Evolutionary conservation across 2,113 vertebrate genomes (phyloP).

Genomic region (Periophthalmus modestus): DNA sequence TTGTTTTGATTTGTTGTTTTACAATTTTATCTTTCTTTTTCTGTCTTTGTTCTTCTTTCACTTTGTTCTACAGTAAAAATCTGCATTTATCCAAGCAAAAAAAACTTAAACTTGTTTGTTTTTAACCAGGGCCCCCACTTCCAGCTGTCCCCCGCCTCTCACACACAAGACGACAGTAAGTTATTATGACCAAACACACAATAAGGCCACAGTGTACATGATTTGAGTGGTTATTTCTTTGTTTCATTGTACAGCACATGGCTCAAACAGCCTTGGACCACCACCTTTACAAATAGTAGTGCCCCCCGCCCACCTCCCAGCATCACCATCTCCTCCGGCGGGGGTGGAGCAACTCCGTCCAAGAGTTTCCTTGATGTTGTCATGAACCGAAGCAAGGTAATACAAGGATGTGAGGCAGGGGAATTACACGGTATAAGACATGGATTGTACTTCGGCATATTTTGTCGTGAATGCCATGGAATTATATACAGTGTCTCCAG

Average conservation of each 20-base stretch:
- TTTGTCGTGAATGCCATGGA: too few relatives aligned
- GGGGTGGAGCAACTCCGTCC: slow-evolving; percentile 63
- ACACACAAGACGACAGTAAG: slow-evolving; percentile 79
- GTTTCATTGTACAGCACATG: slow-evolving; percentile 18
- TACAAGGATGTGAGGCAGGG: background rate
- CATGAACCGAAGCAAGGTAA: slow-evolving; percentile 75
- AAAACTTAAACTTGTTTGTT: background rate
- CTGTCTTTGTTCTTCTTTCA: too few relatives aligned
- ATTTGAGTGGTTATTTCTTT: background rate
- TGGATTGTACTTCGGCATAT: too few relatives aligned
- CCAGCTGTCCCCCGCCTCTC: slow-evolving; percentile 81
- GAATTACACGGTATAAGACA: too few relatives aligned
- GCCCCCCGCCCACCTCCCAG: background rate
- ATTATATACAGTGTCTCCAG: too few relatives aligned
- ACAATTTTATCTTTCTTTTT: too few relatives aligned
- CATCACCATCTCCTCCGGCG: slow-evolving; percentile 65
- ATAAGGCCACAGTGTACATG: background rate
- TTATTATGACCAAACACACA: background rate
- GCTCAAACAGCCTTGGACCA: background rate
- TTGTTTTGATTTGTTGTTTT: too few relatives aligned
- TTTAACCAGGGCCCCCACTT: slow-evolving; percentile 61
- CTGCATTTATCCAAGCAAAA: background rate
- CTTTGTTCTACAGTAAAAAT: too few relatives aligned
- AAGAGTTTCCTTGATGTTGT: slow-evolving; percentile 45
- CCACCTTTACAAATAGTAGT: background rate